Percentiles rank a stretch among this genome's conserved stretches.
phyloP scores from a whole-genome alignment of 2,113 vertebrate species.

The Grus americana region DNA sequence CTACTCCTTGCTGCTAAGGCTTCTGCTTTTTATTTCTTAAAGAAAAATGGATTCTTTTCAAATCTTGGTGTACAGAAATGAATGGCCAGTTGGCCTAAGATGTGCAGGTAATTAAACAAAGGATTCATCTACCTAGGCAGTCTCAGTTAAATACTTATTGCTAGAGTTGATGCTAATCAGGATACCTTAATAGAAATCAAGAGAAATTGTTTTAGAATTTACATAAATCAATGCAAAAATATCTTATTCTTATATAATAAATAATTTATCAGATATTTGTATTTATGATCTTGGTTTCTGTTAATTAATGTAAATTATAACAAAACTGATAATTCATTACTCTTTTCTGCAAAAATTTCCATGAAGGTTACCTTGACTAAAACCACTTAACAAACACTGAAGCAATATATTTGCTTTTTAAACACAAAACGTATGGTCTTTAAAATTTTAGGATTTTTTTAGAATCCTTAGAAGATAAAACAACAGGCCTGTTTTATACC shows the following conservation, averaged over 20 bases:
- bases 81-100: not conserved
- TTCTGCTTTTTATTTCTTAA: not conserved
- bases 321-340: fast-evolving
- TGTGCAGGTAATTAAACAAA: not conserved
- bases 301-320: not conserved
- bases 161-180: not conserved
- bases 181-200: not conserved
- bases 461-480: not conserved
- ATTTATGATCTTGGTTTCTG: not conserved
- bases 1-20: not conserved
- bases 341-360: not conserved
- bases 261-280: not conserved
- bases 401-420: not conserved
- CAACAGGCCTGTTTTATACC: not conserved
- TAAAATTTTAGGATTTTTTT: not conserved
- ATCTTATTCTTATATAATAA: not conserved
- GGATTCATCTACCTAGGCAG: fast-evolving
- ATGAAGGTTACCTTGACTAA: not conserved
- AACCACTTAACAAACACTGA: not conserved
- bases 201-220: not conserved
- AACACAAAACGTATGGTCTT: not conserved
- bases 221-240: not conserved
- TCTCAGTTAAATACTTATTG: not conserved
- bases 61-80: not conserved
- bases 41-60: not conserved